A percentile compares a stretch with the other conserved stretches of the same genome.
phyloP scores from a whole-genome alignment of 2,797 vertebrate genomes.

The Lacerta bilineata region DNA sequence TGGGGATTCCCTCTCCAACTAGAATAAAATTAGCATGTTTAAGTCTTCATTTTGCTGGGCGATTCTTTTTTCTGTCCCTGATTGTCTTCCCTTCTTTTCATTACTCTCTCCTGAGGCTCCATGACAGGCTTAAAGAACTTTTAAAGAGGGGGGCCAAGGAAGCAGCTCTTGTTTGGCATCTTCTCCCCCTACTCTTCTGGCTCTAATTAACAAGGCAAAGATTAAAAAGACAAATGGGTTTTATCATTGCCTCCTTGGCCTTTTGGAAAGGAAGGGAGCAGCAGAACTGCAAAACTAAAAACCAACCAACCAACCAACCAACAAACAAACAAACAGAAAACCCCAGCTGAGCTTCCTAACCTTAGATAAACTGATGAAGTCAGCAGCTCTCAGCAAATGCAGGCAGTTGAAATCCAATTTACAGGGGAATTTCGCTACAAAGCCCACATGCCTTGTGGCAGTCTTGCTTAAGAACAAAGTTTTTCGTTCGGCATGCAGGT shows the following conservation, averaged over 20 bases:
- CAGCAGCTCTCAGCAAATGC: slow-evolving; percentile 53
- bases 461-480: slow-evolving; percentile 74
- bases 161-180: slow-evolving; percentile 50
- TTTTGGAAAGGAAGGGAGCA: slow-evolving; percentile 16
- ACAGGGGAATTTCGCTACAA: slow-evolving; percentile 64
- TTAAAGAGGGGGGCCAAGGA: slow-evolving; percentile 53
- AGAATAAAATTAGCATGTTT: slow-evolving; percentile 59
- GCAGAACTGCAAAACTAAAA: neutral
- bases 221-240: slow-evolving; percentile 67
- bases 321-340: slow-evolving; percentile 11
- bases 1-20: slow-evolving; percentile 26
- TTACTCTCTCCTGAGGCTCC: slow-evolving; percentile 57
- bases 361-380: slow-evolving; percentile 63
- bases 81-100: slow-evolving; percentile 63
- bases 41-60: slow-evolving; percentile 62
- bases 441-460: slow-evolving; percentile 59
- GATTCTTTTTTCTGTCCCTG: slow-evolving; percentile 60
- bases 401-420: slow-evolving; percentile 63
- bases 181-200: slow-evolving; percentile 47
- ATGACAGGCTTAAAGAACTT: slow-evolving; percentile 53
- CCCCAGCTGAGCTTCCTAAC: slow-evolving; percentile 29
- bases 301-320: neutral
- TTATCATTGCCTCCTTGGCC: slow-evolving; percentile 51
- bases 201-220: slow-evolving; percentile 67
- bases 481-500: slow-evolving; percentile 69